Base-by-base conservation (phyloP, 2,888 invertebrate species). In the Gonocerus acuteangulatus region DNA sequence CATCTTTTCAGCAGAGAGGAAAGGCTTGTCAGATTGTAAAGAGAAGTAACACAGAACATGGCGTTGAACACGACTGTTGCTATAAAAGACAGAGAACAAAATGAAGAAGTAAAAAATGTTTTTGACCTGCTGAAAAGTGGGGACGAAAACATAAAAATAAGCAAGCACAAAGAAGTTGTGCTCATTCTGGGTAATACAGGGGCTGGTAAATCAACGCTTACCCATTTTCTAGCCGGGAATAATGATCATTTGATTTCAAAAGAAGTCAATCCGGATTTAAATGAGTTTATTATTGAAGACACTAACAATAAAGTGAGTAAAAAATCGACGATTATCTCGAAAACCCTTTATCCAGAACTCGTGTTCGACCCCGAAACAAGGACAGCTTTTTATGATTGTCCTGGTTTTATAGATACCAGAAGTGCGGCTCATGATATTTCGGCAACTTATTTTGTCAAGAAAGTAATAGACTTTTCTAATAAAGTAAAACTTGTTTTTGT, bases 351-450 rank as follows among this genome's bases (percentile, higher is more conserved):
- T 16, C 54, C 54, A 9, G 54, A 54, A 9, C 16, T 36, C 7
- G 15, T 54, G 4, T 15, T 39, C 21, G 23, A 42, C 22, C n/a
- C 1, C 1, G 21, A 13, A 16, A 42, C 42, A 2, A 23, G 39
- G 6, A 42, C 54, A 36, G 3, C 42, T 54, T 54, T 19, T 16
- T 54, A 54, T 9, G 54, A 54, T 42, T 54, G 54, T 7, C 54
- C 54, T 1, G 54, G 54, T 1, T 54, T 54, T 23, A 54, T 32
- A 22, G 54, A 54, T 23, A 54, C 54, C 2, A 39, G 54, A 15
- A 54, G 54, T 16, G 22, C 54, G 3, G 54, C 54, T 15, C 54
- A 54, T 42, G 54, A 54, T 21, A 54, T 54, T 22, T 34, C 39
- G 6, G 42, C 54, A 9, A 54, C 54, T 7, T 54, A 54, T 23